Evolutionary conservation across 2,888 invertebrate species (phyloP), one percentile per base, ranked within the genome.

Genomic region (Camptogramma bilineatum): DNA sequence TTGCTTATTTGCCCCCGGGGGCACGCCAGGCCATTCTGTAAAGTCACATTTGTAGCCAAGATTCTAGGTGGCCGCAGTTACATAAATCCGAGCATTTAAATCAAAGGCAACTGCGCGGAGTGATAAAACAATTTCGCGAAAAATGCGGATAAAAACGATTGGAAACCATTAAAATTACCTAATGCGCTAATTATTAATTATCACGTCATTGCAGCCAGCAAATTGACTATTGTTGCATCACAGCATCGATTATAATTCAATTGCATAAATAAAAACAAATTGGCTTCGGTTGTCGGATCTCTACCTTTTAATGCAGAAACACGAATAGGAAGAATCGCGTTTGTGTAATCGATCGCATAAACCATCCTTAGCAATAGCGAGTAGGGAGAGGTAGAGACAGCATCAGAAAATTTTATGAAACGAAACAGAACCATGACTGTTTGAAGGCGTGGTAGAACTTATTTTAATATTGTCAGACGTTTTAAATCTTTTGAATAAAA

Each of bases 81-180:
- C n/a, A n/a, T n/a, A n/a, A n/a, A n/a, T n/a, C n/a, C n/a, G n/a
- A n/a, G n/a, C n/a, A 16, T 44, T 17, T 4, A 16, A 44, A 44
- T 17, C 44, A 16, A 44, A 44, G 44, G 0, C 44, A 39, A 8
- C 1, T 8, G 34, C 34, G 13, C 34, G 8, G 16, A 44, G 16
- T 28, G 17, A 50, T 55, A 47, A 63, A 63, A 58, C 31, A 52
- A 48, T 47, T 51, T 56, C 10, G 47, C 46, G 28, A 56, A 47
- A 68, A 70, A 68, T 64, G 63, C 68, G 66, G 59, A 66, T 57
- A 64, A 68, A 54, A 64, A 65, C 56, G 54, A 73, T 73, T 74
- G 61, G 60, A 55, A 68, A 60, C 74, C 72, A 78, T 78, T 77
- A 77, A 69, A 66, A 58, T 81, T 79, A 69, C 73, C 63, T 66